Evolutionary conservation across 2,888 invertebrate species (phyloP).

Genomic region (Latrodectus elegans): DNA sequence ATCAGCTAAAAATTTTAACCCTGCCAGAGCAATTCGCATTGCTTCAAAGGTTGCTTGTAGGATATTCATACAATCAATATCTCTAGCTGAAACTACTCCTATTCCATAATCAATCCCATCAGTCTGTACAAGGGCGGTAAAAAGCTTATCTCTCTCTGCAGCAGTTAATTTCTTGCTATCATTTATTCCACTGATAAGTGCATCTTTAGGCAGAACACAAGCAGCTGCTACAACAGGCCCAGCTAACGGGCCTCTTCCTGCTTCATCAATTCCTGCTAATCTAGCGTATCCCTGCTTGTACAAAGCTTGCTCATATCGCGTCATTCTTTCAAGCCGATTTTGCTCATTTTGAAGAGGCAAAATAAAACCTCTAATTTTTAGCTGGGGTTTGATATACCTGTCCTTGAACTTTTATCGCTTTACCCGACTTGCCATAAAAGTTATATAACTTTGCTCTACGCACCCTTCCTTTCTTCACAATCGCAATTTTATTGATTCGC

Average conservation of each 20-base stretch:
- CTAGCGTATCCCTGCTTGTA: neutral
- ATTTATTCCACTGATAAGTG: neutral
- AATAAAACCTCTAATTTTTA: too few relatives aligned
- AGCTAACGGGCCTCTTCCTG: constrained; percentile 6
- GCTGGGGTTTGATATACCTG: too few relatives aligned
- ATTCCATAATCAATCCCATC: neutral
- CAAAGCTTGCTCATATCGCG: too few relatives aligned
- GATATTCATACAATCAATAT: constrained; percentile 6
- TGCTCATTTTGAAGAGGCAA: too few relatives aligned
- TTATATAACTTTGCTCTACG: too few relatives aligned
- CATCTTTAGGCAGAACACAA: neutral
- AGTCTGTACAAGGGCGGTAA: neutral
- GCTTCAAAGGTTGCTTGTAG: constrained; percentile 3
- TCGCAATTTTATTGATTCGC: too few relatives aligned
- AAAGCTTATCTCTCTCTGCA: too few relatives aligned
- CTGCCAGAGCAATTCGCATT: neutral
- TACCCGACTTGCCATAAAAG: too few relatives aligned
- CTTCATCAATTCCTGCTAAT: constrained; percentile 10
- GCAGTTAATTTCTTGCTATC: neutral
- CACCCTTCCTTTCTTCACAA: too few relatives aligned
- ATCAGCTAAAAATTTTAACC: neutral
- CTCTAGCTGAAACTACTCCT: neutral
- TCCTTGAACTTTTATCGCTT: too few relatives aligned
- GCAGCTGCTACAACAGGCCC: neutral
- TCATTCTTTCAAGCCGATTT: too few relatives aligned